These are phyloP conservation scores for Belgica antarctica DNA, from an alignment of 2,888 invertebrate species.

Conservation along the genomic window DNA sequence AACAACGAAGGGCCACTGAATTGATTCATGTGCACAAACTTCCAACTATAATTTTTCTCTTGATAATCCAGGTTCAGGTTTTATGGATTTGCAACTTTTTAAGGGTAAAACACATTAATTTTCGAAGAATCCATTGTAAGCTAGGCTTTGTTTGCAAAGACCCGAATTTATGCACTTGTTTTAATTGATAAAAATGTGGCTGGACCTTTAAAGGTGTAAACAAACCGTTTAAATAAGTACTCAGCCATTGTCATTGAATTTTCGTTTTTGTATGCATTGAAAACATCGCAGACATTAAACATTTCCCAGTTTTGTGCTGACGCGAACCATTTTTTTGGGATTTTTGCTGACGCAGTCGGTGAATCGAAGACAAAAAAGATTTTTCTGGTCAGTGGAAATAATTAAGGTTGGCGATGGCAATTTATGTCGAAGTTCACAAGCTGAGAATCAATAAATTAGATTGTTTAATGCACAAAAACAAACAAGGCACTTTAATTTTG, in stretches of 20 bases:
- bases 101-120: too few relatives aligned
- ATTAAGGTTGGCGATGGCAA: neutral
- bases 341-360: neutral
- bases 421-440: too few relatives aligned
- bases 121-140: too few relatives aligned
- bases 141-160: neutral
- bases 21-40: neutral
- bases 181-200: too few relatives aligned
- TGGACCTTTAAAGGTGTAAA: too few relatives aligned
- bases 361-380: neutral
- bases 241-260: neutral
- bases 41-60: neutral
- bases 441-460: too few relatives aligned
- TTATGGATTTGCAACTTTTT: too few relatives aligned
- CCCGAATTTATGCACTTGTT: neutral
- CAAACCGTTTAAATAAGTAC: too few relatives aligned
- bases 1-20: too few relatives aligned
- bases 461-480: neutral
- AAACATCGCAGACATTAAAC: slow-evolving; percentile 4
- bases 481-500: too few relatives aligned
- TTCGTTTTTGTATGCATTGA: neutral
- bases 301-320: neutral
- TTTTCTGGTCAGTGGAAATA: neutral
- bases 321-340: too few relatives aligned
- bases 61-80: neutral